Conservation (phyloP, 2,888 invertebrate species). For the Ypsolopha sequella region DNA sequence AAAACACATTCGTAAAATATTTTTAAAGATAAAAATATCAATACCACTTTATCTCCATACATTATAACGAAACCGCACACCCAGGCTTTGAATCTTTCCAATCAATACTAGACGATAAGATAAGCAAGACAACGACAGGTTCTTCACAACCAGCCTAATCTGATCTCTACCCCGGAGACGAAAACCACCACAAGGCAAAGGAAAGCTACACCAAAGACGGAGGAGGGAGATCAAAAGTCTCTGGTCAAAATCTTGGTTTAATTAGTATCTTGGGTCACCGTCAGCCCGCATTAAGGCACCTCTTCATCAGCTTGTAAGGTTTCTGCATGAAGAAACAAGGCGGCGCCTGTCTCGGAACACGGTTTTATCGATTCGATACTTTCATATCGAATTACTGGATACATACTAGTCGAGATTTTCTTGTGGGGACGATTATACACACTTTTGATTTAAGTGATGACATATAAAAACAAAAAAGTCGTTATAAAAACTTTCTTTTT, state of each 20-base stretch:
- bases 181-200: not conserved
- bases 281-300: slow-evolving; percentile 59
- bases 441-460: too few relatives aligned
- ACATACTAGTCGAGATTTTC: not conserved
- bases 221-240: not conserved
- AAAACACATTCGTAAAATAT: too few relatives aligned
- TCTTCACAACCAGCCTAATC: not conserved
- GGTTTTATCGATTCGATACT: not conserved
- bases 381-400: slow-evolving; percentile 3
- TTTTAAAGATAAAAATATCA: slow-evolving; percentile 4
- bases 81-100: slow-evolving; percentile 46
- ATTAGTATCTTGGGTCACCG: slow-evolving; percentile 65
- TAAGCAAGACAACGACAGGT: slow-evolving; percentile 34
- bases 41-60: slow-evolving; percentile 20
- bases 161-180: not conserved
- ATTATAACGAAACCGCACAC: slow-evolving; percentile 55
- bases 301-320: slow-evolving; percentile 56
- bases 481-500: too few relatives aligned
- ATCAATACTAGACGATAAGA: slow-evolving; percentile 62
- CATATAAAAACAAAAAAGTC: too few relatives aligned
- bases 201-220: too few relatives aligned
- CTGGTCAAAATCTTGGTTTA: slow-evolving; percentile 35
- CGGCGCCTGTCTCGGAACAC: slow-evolving; percentile 40
- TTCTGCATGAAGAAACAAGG: slow-evolving; percentile 53
- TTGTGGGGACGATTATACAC: too few relatives aligned